phyloP scores from a whole-genome alignment of 2,797 vertebrate species.

The Epinephelus awoara region DNA sequence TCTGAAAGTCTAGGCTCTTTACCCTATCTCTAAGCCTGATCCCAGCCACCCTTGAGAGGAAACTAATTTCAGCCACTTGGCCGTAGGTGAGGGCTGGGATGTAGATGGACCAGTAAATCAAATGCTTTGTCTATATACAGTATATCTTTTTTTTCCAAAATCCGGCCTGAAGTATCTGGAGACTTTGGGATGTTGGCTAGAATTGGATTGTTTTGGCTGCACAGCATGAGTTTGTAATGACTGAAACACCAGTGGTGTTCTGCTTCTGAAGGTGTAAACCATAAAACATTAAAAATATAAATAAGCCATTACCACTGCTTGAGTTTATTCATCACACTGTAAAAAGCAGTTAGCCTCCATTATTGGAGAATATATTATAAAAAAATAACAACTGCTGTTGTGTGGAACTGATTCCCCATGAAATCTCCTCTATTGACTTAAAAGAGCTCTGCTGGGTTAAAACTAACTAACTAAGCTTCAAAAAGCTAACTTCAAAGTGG shows the following conservation, averaged over 20 bases:
- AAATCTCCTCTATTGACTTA: slow-evolving; percentile 5
- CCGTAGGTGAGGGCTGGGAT: too few species aligned
- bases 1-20: too few species aligned
- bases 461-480: slow-evolving; percentile 24
- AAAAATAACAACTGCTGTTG: slow-evolving; percentile 17
- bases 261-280: slow-evolving; percentile 3
- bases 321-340: slow-evolving; percentile 6
- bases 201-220: background rate
- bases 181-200: background rate
- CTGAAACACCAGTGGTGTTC: background rate
- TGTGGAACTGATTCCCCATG: slow-evolving; percentile 1
- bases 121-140: background rate
- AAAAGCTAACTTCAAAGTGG: slow-evolving; percentile 25
- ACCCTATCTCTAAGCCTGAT: too few species aligned
- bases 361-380: slow-evolving; percentile 4
- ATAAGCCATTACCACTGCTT: slow-evolving; percentile 9
- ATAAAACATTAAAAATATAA: slow-evolving; percentile 28
- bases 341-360: background rate
- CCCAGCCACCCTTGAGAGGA: too few species aligned
- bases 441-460: slow-evolving; percentile 10
- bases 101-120: too few species aligned
- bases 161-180: background rate
- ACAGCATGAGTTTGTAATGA: background rate
- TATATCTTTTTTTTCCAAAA: background rate
- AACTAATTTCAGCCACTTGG: too few species aligned